phyloP scores from a whole-genome alignment of 2,113 vertebrate species.

The Chionomys nivalis region DNA sequence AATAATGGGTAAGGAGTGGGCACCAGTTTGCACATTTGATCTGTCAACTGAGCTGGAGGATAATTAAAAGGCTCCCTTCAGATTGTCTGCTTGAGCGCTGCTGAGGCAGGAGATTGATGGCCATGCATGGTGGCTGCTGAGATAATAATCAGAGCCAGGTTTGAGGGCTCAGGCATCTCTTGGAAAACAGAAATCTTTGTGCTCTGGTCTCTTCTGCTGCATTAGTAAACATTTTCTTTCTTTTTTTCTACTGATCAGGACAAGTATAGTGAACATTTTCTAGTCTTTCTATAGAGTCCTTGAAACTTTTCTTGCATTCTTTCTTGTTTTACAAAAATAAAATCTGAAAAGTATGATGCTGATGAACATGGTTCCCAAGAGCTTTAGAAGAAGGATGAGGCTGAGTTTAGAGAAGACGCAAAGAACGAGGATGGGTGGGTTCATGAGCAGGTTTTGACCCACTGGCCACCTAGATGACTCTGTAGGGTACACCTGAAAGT shows the following conservation, averaged over 20 bases:
- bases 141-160: not conserved
- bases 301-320: not conserved
- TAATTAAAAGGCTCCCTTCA: constrained; percentile 57
- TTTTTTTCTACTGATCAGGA: no score
- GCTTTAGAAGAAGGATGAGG: not conserved
- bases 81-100: not conserved
- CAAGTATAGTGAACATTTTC: not conserved
- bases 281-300: not conserved
- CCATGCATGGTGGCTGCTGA: not conserved
- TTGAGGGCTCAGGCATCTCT: not conserved
- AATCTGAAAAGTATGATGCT: not conserved
- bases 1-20: constrained; percentile 4
- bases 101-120: constrained; percentile 27
- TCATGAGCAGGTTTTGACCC: not conserved
- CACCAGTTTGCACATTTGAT: constrained; percentile 29
- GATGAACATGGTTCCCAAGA: not conserved
- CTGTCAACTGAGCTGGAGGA: not conserved
- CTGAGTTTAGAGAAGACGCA: not conserved
- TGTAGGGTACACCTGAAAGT: not conserved
- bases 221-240: not conserved
- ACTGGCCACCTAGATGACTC: not conserved
- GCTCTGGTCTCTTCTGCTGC: not conserved
- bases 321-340: not conserved
- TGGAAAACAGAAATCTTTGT: not conserved
- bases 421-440: not conserved